Conservation (phyloP, 2,888 invertebrate species). For the Eristalinus sepulchralis region DNA sequence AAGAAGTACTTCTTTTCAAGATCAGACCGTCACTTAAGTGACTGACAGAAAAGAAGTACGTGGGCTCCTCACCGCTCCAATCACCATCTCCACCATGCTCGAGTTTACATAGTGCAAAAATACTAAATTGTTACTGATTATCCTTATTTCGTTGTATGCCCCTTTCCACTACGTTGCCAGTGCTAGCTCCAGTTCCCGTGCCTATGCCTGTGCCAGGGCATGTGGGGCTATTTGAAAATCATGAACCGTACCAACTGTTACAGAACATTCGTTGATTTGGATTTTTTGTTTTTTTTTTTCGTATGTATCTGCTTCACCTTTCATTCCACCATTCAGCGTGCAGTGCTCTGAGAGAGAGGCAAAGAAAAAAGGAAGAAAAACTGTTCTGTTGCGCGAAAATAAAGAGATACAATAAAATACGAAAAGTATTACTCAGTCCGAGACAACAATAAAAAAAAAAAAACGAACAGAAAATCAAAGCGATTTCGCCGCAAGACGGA, state of each 20-base stretch:
- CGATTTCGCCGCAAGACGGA: constrained; percentile 67
- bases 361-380: constrained; percentile 56
- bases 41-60: constrained; percentile 4
- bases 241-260: constrained; percentile 67
- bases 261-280: constrained; percentile 59
- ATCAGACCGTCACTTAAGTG: constrained; percentile 44
- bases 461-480: constrained; percentile 59
- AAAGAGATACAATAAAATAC: constrained; percentile 36
- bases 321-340: constrained; percentile 42
- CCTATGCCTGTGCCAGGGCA: neutral
- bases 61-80: neutral
- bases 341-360: too few species aligned
- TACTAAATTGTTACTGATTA: constrained; percentile 81
- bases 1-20: constrained; percentile 50
- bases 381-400: constrained; percentile 64
- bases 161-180: neutral
- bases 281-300: constrained; percentile 14
- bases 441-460: constrained; percentile 4
- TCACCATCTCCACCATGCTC: neutral
- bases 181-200: neutral
- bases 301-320: constrained; percentile 1
- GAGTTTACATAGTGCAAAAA: constrained; percentile 77
- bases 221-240: constrained; percentile 56
- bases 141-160: constrained; percentile 74
- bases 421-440: constrained; percentile 30